phyloP scores from a whole-genome alignment of 1,140 invertebrate genomes.

The Saccostrea glomerata region DNA sequence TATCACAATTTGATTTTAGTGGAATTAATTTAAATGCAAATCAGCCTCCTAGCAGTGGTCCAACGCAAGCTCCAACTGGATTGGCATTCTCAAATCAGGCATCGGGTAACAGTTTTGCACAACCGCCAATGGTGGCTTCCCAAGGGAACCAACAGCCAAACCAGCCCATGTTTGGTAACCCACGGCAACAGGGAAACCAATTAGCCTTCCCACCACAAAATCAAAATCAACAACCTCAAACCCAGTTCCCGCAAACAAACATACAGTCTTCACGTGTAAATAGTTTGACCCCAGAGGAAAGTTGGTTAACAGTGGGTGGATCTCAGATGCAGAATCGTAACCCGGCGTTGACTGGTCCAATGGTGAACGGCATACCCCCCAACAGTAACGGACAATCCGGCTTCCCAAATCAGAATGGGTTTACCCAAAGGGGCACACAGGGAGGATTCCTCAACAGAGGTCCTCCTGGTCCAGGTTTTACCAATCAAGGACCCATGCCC shows the following conservation, averaged over 20 bases:
- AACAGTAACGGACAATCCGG: not conserved
- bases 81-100: conserved; percentile 16
- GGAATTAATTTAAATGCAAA: conserved; percentile 1
- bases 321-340: conserved; percentile 36
- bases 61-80: not conserved
- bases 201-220: conserved; percentile 1
- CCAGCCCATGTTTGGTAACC: not conserved
- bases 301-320: conserved; percentile 35
- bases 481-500: not conserved
- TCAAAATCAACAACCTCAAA: not conserved
- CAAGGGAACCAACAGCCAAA: not conserved
- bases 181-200: conserved; percentile 1
- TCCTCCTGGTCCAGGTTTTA: not conserved
- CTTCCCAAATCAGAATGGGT: conserved; percentile 2
- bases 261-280: not conserved
- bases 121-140: not conserved
- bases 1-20: conserved; percentile 14
- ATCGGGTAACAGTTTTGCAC: not conserved
- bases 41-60: not conserved
- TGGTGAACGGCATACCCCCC: not conserved
- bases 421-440: not conserved
- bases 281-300: conserved; percentile 27
- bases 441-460: not conserved
- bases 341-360: not conserved
- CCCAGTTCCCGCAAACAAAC: not conserved